Percentiles rank a stretch among this genome's conserved stretches.
These are phyloP conservation scores for Chiloscyllium plagiosum DNA, from an alignment of 2,113 vertebrate species.

Conservation along the genomic window DNA sequence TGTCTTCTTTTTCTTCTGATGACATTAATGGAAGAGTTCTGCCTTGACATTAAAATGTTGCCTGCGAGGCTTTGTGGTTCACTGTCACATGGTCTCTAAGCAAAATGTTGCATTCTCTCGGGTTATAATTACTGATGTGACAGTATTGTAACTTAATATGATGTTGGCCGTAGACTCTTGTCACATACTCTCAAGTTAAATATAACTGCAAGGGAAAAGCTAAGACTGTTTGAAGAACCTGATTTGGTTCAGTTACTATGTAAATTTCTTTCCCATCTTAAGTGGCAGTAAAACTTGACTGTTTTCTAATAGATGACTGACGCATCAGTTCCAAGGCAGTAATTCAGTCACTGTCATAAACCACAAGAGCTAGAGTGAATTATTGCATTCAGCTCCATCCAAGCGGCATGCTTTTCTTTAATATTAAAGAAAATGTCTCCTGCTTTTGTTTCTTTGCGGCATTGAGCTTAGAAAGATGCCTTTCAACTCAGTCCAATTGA, in stretches of 20 bases:
- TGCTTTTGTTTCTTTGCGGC: background rate
- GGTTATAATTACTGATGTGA: background rate
- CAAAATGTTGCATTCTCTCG: background rate
- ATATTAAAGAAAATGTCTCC: background rate
- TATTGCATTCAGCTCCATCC: background rate
- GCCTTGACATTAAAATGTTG: background rate
- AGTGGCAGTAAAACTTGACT: background rate
- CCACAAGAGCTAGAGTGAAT: background rate
- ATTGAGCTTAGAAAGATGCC: background rate
- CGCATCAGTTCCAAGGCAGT: background rate
- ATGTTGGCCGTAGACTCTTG: background rate
- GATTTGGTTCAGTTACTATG: conserved; percentile 17
- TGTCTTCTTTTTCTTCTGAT: no score
- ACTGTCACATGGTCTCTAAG: background rate
- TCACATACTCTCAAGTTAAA: background rate
- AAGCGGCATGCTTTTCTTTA: background rate
- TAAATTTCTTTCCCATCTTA: background rate
- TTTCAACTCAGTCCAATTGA: background rate
- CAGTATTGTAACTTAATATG: background rate
- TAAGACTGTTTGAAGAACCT: conserved; percentile 13
- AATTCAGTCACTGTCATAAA: conserved; percentile 19
- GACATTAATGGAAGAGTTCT: background rate
- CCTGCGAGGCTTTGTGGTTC: background rate
- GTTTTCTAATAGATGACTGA: background rate
- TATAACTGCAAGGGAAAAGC: background rate